Base-by-base conservation (phyloP, 1,140 invertebrate species). In the Tetragonula clypearis region DNA sequence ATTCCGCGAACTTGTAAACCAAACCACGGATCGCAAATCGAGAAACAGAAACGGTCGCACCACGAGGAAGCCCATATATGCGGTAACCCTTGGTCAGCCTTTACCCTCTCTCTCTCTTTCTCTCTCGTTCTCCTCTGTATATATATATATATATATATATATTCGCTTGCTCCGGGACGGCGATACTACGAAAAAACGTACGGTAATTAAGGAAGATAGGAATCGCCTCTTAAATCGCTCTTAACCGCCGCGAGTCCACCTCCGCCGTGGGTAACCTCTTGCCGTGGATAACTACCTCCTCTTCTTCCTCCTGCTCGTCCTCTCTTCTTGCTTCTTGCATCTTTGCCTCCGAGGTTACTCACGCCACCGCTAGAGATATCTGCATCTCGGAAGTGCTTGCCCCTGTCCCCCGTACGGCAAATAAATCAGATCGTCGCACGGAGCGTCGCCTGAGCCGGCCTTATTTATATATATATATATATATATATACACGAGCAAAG, bases 161-260 rank as follows among this genome's bases (percentile, higher is more conserved):
- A 21, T 19, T 65, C 71, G n/a, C 53, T 69, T 75, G 49, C 41
- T 60, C 55, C 26, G 55, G 65, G 49, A 78, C 55, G 74, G 49
- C 41, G 82, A 80, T 84, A 88, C 86, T 79, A 87, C 90, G 92
- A 92, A 92, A 92, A 92, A 92, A 89, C 87, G 89, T 79, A 86
- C 78, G 88, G 92, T 92, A 92, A 92, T 92, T 92, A 92, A 92
- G 91, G 87, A 68, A 88, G 91, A 92, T 92, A 92, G 90, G 86
- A 89, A 92, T 92, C 92, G 81, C 85, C 68, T 85, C 81, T 90
- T 92, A 92, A 92, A 92, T 91, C 87, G 92, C 86, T 86, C 79
- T 90, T 89, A 88, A 88, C 87, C 85, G 84, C 87, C 77, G 86
- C 77, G 84, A 66, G 73, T 91, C 83, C 89, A 83, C 87, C 84